Evolutionary conservation across 2,113 vertebrate species (phyloP).

Genomic region (Engystomops pustulosus): DNA sequence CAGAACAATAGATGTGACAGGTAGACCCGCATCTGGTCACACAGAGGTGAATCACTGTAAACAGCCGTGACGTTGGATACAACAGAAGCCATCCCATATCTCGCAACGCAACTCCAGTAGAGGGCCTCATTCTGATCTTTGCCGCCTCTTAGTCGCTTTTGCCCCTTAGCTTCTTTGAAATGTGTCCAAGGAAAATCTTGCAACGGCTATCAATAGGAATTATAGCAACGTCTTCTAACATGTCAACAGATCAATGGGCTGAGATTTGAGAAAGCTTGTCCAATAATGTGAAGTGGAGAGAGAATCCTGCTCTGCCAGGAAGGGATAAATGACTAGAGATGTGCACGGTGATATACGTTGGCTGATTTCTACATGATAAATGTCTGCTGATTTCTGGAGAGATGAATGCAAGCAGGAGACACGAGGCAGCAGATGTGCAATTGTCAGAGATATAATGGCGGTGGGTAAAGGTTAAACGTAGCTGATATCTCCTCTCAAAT

Average conservation of each 20-base stretch:
- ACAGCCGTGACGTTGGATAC: background rate
- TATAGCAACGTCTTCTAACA: background rate
- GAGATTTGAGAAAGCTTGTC: background rate
- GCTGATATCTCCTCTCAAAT: slow-evolving; percentile 11
- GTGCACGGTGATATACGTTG: background rate
- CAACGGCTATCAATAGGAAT: background rate
- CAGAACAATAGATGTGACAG: slow-evolving; percentile 7
- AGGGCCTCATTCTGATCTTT: background rate
- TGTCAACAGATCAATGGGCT: background rate
- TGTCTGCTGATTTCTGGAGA: slow-evolving; percentile 12
- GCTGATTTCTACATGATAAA: background rate
- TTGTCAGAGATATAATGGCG: slow-evolving; percentile 35
- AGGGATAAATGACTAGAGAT: background rate
- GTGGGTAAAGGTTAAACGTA: slow-evolving; percentile 20
- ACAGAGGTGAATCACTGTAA: background rate
- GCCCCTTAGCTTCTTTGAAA: background rate
- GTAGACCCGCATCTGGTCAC: background rate
- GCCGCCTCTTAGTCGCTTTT: background rate
- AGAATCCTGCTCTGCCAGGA: background rate
- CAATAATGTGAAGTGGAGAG: background rate
- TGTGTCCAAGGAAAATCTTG: background rate
- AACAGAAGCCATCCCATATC: background rate
- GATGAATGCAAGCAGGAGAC: background rate
- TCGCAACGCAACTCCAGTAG: no score
- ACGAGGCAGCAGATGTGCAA: slow-evolving; percentile 15